Evolutionary conservation across 1,140 invertebrate species (phyloP), one percentile per base, ranked within the genome.

Genomic region (Coptotermes formosanus): DNA sequence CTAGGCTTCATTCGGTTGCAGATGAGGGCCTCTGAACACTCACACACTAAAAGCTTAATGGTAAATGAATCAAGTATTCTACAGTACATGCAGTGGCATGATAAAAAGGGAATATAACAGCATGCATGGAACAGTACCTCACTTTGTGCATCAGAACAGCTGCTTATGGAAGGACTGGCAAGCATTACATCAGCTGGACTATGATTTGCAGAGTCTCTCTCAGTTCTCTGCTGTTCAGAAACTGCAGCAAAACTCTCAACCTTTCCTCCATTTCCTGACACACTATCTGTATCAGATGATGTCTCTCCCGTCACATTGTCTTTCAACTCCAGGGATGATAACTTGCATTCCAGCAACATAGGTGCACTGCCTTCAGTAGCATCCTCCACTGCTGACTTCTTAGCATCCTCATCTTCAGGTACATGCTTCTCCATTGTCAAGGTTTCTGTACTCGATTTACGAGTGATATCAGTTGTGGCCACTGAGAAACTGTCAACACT

Each of bases 131-230:
- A 75, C 64, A 25, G 25, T 90, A 94, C 94, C 92, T 94, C 94
- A 89, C 94, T 94, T 87, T 94, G 93, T 89, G 93, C 93, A 89
- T 94, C 94, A 82, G 94, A 94, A 89, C 94, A 94, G 88, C 93
- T 92, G 89, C 93, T 94, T 87, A 84, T 86, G 25, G 87, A 32
- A 12, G 88, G 87, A 75, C 87, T 88, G 43, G 86, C 88, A 8
- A 87, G 85, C 86, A 88, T 88, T n/a, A 92, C 92, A 89, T 94
- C 94, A 44, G 93, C 93, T 25, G 94, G 94, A 90, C 94, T 95
- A 87, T 94, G 94, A 89, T 94, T 95, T 43, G 94, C 94, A 45
- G 94, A 94, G 90, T 95, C 94, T 87, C 94, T 91, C 87, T 93
- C 93, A 84, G 91, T 81, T 44, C 64, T 75, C 25, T 75, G 82